Percentiles rank a stretch among this genome's conserved stretches.
Evolutionary conservation across 2,888 invertebrate genomes (phyloP).

Genomic region (Tetragnatha montana): DNA sequence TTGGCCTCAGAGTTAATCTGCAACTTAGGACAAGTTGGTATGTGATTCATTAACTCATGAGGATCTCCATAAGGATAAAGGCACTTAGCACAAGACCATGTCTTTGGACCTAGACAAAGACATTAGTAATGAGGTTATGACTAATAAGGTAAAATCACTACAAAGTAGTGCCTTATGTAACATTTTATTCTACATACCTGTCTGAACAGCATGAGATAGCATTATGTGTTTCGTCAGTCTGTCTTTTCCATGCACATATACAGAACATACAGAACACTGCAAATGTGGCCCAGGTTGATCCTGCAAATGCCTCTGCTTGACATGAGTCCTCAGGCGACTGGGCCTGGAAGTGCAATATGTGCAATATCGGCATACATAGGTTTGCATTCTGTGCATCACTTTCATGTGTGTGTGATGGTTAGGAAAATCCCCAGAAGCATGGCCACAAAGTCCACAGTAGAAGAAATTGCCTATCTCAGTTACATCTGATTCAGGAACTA

Average conservation of each 20-base stretch:
- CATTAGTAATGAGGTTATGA: not conserved
- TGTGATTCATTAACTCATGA: slow-evolving; percentile 72
- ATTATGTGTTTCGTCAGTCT: slow-evolving; percentile 73
- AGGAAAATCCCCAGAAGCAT: slow-evolving; percentile 71
- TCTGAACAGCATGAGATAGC: slow-evolving; percentile 73
- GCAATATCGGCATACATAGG: slow-evolving; percentile 73
- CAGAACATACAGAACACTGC: slow-evolving; percentile 73
- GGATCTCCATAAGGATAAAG: slow-evolving; percentile 72
- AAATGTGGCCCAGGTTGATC: slow-evolving; percentile 72
- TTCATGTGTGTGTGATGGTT: slow-evolving; percentile 73
- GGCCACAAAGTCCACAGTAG: slow-evolving; percentile 72
- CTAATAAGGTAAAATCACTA: not conserved
- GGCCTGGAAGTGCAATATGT: slow-evolving; percentile 72
- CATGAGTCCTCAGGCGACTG: slow-evolving; percentile 72
- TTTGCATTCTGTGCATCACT: slow-evolving; percentile 72
- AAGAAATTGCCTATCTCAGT: slow-evolving; percentile 72
- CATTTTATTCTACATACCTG: slow-evolving; percentile 53
- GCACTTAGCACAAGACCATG: slow-evolving; percentile 73
- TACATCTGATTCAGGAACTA: slow-evolving; percentile 73
- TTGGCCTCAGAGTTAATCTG: slow-evolving; percentile 61
- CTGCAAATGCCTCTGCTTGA: slow-evolving; percentile 73
- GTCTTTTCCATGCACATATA: slow-evolving; percentile 73
- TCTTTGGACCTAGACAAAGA: slow-evolving; percentile 67
- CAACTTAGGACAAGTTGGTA: slow-evolving; percentile 71
- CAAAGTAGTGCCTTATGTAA: not conserved